Percentiles rank a stretch among this genome's conserved stretches.
phyloP scores from a whole-genome alignment of 1,140 invertebrate genomes.

The Sesamia nonagrioides region DNA sequence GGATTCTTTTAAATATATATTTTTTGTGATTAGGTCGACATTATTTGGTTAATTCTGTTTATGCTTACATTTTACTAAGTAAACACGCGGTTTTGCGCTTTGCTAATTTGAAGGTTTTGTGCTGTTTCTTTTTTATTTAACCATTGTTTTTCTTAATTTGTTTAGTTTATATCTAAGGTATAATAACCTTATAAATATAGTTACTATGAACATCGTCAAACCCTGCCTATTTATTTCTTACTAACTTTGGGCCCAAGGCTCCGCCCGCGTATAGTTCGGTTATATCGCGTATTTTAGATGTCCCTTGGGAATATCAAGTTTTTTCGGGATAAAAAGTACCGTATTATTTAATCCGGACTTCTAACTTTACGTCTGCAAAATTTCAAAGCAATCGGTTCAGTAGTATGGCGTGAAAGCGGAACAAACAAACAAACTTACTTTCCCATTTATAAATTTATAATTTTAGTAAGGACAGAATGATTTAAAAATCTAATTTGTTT shows the following conservation, averaged over 20 bases:
- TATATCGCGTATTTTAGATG: too few species aligned
- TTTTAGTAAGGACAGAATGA: too few species aligned
- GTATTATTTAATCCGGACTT: too few species aligned
- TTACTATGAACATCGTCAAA: background rate
- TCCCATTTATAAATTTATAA: too few species aligned
- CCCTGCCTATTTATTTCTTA: background rate
- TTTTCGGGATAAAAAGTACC: too few species aligned
- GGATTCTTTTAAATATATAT: slow-evolving; percentile 51
- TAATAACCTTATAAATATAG: slow-evolving; percentile 1
- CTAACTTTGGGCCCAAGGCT: too few species aligned
- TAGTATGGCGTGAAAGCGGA: too few species aligned
- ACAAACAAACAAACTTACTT: too few species aligned
- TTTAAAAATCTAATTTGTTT: background rate
- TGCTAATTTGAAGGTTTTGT: slow-evolving; percentile 13
- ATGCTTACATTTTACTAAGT: slow-evolving; percentile 40
- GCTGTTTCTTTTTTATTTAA: background rate
- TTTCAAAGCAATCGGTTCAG: too few species aligned
- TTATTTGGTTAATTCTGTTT: slow-evolving; percentile 37
- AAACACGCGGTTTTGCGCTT: slow-evolving; percentile 18
- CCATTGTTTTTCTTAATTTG: background rate
- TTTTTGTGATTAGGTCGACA: slow-evolving; percentile 32
- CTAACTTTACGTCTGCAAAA: too few species aligned
- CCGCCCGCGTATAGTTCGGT: too few species aligned
- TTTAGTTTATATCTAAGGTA: background rate
- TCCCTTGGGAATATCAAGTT: too few species aligned